Evolutionary conservation across 2,888 invertebrate species (phyloP).

Genomic region (Macrosoma leucophasiata): DNA sequence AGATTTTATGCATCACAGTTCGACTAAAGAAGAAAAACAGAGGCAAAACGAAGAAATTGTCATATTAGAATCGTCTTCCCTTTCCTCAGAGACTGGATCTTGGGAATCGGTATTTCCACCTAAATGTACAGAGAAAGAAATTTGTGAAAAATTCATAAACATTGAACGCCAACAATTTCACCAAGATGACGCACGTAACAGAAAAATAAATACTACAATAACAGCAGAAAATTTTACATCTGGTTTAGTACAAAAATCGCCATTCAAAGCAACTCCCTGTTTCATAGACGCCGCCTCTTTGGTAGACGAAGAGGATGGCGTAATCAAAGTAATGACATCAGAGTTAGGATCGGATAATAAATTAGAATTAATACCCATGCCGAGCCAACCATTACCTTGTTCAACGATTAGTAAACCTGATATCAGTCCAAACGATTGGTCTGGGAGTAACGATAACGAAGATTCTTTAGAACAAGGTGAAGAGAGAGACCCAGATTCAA

Average conservation of each 20-base stretch:
- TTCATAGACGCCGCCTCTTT: conserved; percentile 87
- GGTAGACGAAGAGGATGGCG: conserved; percentile 79
- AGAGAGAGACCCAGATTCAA: conserved; percentile 46
- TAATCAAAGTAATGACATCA: conserved; percentile 26
- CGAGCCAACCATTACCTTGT: conserved; percentile 50
- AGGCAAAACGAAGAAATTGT: conserved; percentile 78
- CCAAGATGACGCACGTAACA: conserved; percentile 18
- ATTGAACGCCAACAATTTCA: conserved; percentile 46
- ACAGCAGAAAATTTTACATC: conserved; percentile 28
- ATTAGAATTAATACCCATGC: conserved; percentile 31
- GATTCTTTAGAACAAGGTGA: conserved; percentile 58
- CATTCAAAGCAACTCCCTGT: conserved; percentile 65
- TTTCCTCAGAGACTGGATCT: conserved; percentile 79
- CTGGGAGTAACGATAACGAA: conserved; percentile 56
- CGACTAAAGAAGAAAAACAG: conserved; percentile 76
- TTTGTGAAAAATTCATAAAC: conserved; percentile 57
- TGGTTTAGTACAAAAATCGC: conserved; percentile 36
- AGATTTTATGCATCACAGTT: conserved; percentile 34
- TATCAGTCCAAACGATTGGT: conserved; percentile 51
- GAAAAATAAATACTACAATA: conserved; percentile 25
- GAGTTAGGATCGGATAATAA: conserved; percentile 6
- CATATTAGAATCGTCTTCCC: conserved; percentile 77
- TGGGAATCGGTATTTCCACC: conserved; percentile 79
- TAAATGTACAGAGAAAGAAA: conserved; percentile 51
- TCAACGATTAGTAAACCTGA: conserved; percentile 39